Evolutionary conservation across 2,888 invertebrate genomes (phyloP), one percentile per base, ranked within the genome.

Genomic region (Meandrusa payeni): DNA sequence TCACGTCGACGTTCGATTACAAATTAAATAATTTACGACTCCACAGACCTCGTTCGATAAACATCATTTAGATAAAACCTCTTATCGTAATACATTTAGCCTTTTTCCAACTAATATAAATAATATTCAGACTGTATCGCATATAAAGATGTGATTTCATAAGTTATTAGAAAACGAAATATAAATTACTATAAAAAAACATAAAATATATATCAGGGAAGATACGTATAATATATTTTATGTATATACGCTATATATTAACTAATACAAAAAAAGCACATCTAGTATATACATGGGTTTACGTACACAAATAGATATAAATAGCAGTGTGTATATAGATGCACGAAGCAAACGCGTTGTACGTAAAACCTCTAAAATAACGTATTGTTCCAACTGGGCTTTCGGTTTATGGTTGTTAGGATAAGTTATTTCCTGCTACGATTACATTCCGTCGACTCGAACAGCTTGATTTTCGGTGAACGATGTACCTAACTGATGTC

Each of bases 301-400:
- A 22, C 23, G 3, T 10, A 33, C n/a, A 12, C 6, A 5, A 11
- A 12, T 0, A 19, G 13, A 20, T 20, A 32, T 13, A 23, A 5
- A 24, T 12, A 9, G 2, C n/a, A n/a, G 12, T 3, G 5, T 12
- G 11, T 11, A 26, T 2, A 11, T 2, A 11, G 26, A 26, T 11
- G 11, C 11, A 1, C 5, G 12, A 27, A 12, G 13, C 3, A 7
- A 12, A 26, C 28, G 23, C n/a, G 13, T 20, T 3, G 28, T 26
- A 12, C 26, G 19, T 26, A 32, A 32, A 32, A 32, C 19, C 13
- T 40, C 32, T 12, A 32, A 41, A 41, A 41, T 13, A 26, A 12
- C 24, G n/a, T 27, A 28, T 37, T 37, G 19, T 32, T 31, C 19
- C 32, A 39, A 39, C 39, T 23, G 31, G 23, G 19, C 9, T 24